Evolutionary conservation across 2,113 vertebrate species (phyloP), one percentile per base, ranked within the genome.

Genomic region (Anoplopoma fimbria): DNA sequence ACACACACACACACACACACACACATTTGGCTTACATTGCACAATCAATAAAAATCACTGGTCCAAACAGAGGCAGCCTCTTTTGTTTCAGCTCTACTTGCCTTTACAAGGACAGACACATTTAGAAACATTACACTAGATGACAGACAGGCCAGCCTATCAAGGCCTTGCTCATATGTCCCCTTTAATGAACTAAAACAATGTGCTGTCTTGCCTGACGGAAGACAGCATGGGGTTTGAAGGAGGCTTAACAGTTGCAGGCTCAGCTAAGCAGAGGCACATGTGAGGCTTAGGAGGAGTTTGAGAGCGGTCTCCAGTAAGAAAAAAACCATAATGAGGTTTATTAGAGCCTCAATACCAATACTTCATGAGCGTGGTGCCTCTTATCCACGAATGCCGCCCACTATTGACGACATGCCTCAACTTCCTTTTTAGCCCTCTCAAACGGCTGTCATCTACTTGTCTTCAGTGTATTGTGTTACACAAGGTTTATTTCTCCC

Each of bases 31-130:
- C 65, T 51, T 25, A 10, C 19, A 38, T 49, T 21, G 64, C 79
- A 58, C 77, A 76, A 87, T 91, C 85, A 75, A 86, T 89, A 78
- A 84, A 70, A 72, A 49, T 36, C 69, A 84, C 53, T 61, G 74
- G 45, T 4, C 75, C 84, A 85, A 77, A 85, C 19, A 79, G 40
- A 81, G 25, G 45, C 67, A 36, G 77, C 31, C 51, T 62, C 61
- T 81, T 83, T 73, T 82, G 68, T 89, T 87, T 84, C 77, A 77
- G 85, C 67, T 85, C 84, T 53, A 62, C 81, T 87, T 75, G 61
- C 29, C 34, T 82, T 72, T 68, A 79, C 87, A 93, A 92, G 90
- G 92, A 86, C 89, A 84, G 57, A 75, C 79, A 34, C 79, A 86
- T 93, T 89, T 89, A 87, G 87, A 69, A 71, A 55, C 80, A 89